Percentiles rank a stretch among this genome's conserved stretches.
These are phyloP conservation scores for Pampus argenteus DNA, from an alignment of 2,797 vertebrate genomes.

Conservation along the genomic window DNA sequence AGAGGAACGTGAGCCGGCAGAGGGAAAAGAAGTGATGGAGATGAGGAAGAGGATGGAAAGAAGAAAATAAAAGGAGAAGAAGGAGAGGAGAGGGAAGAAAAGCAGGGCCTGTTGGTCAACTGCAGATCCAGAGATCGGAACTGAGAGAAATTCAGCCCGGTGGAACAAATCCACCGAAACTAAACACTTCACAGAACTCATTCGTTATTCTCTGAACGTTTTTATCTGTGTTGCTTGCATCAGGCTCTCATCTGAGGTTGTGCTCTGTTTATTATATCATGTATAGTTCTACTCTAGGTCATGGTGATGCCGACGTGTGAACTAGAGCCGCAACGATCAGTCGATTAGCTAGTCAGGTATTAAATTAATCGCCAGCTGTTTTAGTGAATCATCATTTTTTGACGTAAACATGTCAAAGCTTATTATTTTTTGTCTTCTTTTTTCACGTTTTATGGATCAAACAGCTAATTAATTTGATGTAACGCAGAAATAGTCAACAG, in stretches of 20 bases:
- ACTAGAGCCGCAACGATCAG: too few relatives aligned
- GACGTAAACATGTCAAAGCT: too few relatives aligned
- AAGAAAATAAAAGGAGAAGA: conserved; percentile 31
- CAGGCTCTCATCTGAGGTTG: not conserved
- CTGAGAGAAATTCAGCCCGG: conserved; percentile 6
- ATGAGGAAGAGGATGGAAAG: conserved; percentile 48
- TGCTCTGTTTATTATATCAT: not conserved
- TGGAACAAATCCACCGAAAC: conserved; percentile 13
- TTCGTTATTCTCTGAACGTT: not conserved
- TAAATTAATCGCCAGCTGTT: too few relatives aligned
- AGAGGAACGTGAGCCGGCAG: conserved; percentile 26
- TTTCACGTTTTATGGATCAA: too few relatives aligned
- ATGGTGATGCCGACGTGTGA: not conserved
- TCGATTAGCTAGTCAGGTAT: too few relatives aligned
- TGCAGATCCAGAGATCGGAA: conserved; percentile 41
- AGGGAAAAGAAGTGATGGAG: conserved; percentile 35
- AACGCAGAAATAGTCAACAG: too few relatives aligned
- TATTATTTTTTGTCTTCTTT: too few relatives aligned
- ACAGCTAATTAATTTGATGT: too few relatives aligned
- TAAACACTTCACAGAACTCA: conserved; percentile 4
- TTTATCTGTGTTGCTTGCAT: not conserved
- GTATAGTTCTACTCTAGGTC: not conserved
- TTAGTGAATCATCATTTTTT: too few relatives aligned
- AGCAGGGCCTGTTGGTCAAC: conserved; percentile 39
- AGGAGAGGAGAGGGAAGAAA: conserved; percentile 35